A percentile compares a stretch with the other conserved stretches of the same genome.
Evolutionary conservation across 2,113 vertebrate genomes (phyloP).

Genomic region (Chlamydotis undulata): DNA sequence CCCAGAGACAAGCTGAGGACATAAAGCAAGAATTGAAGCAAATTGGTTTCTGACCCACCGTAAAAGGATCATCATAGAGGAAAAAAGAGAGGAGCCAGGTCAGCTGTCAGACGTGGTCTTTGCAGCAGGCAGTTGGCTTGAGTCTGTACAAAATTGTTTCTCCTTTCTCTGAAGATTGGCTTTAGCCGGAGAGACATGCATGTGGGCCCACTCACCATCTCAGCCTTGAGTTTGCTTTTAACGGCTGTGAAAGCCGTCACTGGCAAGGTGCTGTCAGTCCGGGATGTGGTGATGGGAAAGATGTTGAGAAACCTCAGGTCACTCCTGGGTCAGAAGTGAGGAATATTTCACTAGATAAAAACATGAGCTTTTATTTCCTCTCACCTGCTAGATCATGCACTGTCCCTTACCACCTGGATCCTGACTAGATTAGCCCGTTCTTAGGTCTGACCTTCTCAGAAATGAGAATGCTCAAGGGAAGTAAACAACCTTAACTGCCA

Average conservation of each 20-base stretch:
- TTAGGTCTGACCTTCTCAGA: neutral
- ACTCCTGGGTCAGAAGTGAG: neutral
- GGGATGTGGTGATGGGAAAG: neutral
- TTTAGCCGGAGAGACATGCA: no score
- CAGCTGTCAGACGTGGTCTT: neutral
- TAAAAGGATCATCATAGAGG: neutral
- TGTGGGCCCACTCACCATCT: neutral
- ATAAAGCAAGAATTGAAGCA: neutral
- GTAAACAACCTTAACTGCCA: neutral
- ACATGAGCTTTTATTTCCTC: neutral
- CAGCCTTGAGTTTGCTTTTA: neutral
- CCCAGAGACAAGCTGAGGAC: neutral
- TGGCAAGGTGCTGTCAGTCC: neutral
- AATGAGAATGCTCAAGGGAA: neutral
- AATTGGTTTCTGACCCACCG: neutral
- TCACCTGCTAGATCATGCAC: fast-evolving
- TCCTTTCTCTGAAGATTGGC: neutral
- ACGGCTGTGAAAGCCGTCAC: neutral
- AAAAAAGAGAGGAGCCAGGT: neutral
- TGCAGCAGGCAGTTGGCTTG: neutral
- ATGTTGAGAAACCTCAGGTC: neutral
- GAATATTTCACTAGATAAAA: neutral
- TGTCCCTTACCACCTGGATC: neutral
- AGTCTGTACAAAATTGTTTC: neutral
- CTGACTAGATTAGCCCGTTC: neutral